Evolutionary conservation across 2,888 invertebrate species (phyloP).

Genomic region (Pollenia amentaria): DNA sequence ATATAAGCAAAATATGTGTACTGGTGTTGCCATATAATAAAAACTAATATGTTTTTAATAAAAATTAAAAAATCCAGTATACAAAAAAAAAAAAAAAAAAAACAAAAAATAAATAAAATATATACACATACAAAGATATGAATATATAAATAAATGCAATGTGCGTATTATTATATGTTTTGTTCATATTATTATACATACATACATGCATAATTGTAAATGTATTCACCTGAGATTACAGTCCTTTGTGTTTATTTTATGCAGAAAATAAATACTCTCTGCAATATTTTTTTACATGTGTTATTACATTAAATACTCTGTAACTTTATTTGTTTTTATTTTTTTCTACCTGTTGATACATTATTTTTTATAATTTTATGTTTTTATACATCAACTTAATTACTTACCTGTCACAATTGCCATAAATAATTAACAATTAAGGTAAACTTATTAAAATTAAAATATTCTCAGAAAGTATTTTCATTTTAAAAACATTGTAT

Average conservation of each 20-base stretch:
- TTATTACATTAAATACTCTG: neutral
- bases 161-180: too few species aligned
- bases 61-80: too few species aligned
- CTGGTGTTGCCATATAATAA: too few species aligned
- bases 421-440: conserved; percentile 35
- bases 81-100: too few species aligned
- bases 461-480: neutral
- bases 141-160: too few species aligned
- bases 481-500: neutral
- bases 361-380: conserved; percentile 1
- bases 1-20: too few species aligned
- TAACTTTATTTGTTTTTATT: neutral
- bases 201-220: too few species aligned
- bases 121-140: too few species aligned
- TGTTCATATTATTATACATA: too few species aligned
- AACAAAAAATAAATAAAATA: too few species aligned
- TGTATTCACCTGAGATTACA: too few species aligned
- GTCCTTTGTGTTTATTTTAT: neutral
- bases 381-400: conserved; percentile 34
- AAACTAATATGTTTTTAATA: too few species aligned
- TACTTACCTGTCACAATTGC: conserved; percentile 11
- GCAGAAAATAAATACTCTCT: neutral
- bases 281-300: neutral
- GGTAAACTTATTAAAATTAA: conserved; percentile 34
- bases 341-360: neutral